Evolutionary conservation across 2,797 vertebrate genomes (phyloP).

Genomic region (Lophotriccus pileatus): DNA sequence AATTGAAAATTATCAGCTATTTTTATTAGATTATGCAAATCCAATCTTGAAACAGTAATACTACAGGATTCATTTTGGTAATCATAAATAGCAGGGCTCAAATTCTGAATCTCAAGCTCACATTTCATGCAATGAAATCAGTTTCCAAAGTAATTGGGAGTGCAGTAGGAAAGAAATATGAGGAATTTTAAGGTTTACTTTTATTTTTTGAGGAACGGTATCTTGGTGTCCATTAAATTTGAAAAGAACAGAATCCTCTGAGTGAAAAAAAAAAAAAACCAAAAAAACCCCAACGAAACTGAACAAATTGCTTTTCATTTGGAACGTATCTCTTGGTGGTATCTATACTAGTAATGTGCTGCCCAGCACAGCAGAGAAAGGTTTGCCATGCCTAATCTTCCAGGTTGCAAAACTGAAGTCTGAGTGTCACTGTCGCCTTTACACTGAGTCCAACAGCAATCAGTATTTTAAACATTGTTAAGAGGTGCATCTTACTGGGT

Average conservation of each 20-base stretch:
- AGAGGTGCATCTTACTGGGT: fast-evolving
- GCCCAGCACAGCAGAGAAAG: neutral
- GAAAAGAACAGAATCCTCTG: neutral
- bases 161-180: neutral
- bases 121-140: neutral
- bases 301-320: neutral
- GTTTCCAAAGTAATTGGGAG: neutral
- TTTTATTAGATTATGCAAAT: neutral
- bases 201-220: neutral
- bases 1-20: neutral
- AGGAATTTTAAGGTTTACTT: neutral
- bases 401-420: neutral
- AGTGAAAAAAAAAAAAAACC: neutral
- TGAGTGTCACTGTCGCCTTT: neutral
- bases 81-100: neutral
- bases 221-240: neutral
- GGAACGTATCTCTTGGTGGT: neutral
- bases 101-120: neutral
- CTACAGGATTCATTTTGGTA: neutral
- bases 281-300: neutral
- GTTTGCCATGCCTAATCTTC: neutral
- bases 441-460: neutral
- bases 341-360: fast-evolving
- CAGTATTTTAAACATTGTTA: neutral
- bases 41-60: neutral